These are phyloP conservation scores for Hybos culiciformis DNA, from an alignment of 2,888 invertebrate genomes.

Conservation along the genomic window DNA sequence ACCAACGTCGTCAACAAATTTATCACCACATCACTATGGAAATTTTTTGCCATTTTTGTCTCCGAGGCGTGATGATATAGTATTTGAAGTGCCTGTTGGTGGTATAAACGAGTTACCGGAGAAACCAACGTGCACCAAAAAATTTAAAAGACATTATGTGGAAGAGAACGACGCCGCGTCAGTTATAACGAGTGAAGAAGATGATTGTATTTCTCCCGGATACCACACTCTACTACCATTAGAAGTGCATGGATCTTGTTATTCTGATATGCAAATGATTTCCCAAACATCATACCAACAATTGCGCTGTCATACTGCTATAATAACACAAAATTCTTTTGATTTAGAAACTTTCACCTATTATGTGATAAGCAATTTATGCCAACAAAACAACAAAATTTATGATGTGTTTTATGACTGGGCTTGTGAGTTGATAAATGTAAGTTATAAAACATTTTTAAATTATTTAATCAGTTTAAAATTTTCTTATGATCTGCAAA, in stretches of 20 bases:
- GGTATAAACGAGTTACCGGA: slow-evolving; percentile 24
- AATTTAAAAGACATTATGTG: slow-evolving; percentile 31
- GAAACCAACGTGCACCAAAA: slow-evolving; percentile 33
- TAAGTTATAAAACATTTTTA: slow-evolving; percentile 12
- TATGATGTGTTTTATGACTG: slow-evolving; percentile 36
- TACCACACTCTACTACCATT: slow-evolving; percentile 35
- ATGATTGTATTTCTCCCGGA: slow-evolving; percentile 36
- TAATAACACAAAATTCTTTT: slow-evolving; percentile 35
- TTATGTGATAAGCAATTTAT: slow-evolving; percentile 33
- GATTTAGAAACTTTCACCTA: slow-evolving; percentile 35
- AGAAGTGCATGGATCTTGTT: slow-evolving; percentile 36
- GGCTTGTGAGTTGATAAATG: slow-evolving; percentile 34
- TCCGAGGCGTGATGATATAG: slow-evolving; percentile 28
- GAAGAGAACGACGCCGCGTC: slow-evolving; percentile 36
- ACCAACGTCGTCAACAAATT: slow-evolving; percentile 28
- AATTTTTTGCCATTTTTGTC: slow-evolving; percentile 31
- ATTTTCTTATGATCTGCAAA: too few relatives aligned
- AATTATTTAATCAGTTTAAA: too few relatives aligned
- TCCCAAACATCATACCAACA: slow-evolving; percentile 33
- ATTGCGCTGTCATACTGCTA: slow-evolving; percentile 29
- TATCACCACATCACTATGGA: slow-evolving; percentile 33
- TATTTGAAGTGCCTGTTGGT: slow-evolving; percentile 29
- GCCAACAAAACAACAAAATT: slow-evolving; percentile 34
- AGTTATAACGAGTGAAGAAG: slow-evolving; percentile 36
- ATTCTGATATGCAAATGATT: slow-evolving; percentile 37